Evolutionary conservation across 2,888 invertebrate species (phyloP).

Genomic region (Mamestra brassicae): DNA sequence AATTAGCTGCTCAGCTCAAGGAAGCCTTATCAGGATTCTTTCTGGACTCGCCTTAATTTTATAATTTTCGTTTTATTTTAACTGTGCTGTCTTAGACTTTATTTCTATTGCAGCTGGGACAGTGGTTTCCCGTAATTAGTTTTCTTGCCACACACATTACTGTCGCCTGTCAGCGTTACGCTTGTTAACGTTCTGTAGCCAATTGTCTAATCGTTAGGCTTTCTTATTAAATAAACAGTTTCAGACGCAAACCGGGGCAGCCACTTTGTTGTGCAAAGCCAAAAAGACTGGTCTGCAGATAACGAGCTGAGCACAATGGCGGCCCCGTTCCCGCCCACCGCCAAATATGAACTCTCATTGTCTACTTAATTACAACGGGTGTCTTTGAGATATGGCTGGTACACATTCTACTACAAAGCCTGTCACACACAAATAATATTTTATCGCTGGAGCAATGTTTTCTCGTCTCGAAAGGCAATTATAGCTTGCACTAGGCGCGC

Average conservation of each 20-base stretch:
- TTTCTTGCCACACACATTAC: slow-evolving; percentile 13
- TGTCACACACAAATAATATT: slow-evolving; percentile 88
- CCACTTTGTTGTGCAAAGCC: slow-evolving; percentile 83
- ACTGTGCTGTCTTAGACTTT: slow-evolving; percentile 12
- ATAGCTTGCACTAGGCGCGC: slow-evolving; percentile 65
- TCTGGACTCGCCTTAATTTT: slow-evolving; percentile 49
- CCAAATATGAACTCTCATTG: slow-evolving; percentile 89
- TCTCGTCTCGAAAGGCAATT: slow-evolving; percentile 79
- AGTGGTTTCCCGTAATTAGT: slow-evolving; percentile 1
- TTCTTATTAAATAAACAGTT: slow-evolving; percentile 75
- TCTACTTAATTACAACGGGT: slow-evolving; percentile 89
- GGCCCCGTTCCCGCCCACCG: slow-evolving; percentile 77
- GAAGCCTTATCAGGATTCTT: slow-evolving; percentile 65
- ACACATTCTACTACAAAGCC: slow-evolving; percentile 83
- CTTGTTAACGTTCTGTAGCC: slow-evolving; percentile 28
- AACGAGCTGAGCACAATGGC: slow-evolving; percentile 84
- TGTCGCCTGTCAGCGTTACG: neutral
- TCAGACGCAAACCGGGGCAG: slow-evolving; percentile 71
- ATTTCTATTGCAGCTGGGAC: neutral
- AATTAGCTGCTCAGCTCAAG: slow-evolving; percentile 77
- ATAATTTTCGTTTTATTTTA: slow-evolving; percentile 50
- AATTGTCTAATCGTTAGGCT: slow-evolving; percentile 53
- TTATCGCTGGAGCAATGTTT: slow-evolving; percentile 81
- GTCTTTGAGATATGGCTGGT: slow-evolving; percentile 86
- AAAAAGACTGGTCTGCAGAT: slow-evolving; percentile 87